Conservation (phyloP, 2,888 invertebrate genomes). For the Ectropis crepuscularia region DNA sequence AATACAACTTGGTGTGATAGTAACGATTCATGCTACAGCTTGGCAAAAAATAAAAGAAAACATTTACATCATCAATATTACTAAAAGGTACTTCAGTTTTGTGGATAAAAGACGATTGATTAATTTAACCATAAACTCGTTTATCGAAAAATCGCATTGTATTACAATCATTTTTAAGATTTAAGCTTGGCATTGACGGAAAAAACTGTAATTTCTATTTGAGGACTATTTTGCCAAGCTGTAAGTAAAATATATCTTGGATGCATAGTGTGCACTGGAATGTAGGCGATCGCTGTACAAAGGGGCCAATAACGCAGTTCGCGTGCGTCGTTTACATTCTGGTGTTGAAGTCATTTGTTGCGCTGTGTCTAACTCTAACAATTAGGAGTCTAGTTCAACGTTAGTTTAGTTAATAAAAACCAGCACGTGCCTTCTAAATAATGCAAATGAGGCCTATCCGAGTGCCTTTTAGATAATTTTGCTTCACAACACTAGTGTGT, state of each 20-base stretch:
- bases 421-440: constrained; percentile 36
- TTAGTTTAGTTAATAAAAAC: constrained; percentile 20
- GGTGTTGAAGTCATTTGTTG: constrained; percentile 6
- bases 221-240: no score
- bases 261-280: background rate
- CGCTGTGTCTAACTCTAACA: constrained; percentile 3
- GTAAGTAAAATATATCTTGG: background rate
- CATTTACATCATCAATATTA: no score
- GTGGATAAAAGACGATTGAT: no score
- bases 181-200: no score
- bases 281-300: background rate
- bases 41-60: no score
- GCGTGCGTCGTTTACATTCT: background rate
- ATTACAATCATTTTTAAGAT: no score
- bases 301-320: constrained; percentile 6
- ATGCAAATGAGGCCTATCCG: constrained; percentile 28
- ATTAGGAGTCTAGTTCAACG: constrained; percentile 2
- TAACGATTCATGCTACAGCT: constrained; percentile 6
- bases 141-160: no score
- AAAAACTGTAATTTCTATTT: no score
- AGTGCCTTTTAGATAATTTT: constrained; percentile 39
- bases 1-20: constrained; percentile 18
- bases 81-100: no score
- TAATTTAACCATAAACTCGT: no score
- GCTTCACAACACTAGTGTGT: constrained; percentile 28